Evolutionary conservation across 2,113 vertebrate genomes (phyloP), one percentile per base, ranked within the genome.

Genomic region (Danio rerio): DNA sequence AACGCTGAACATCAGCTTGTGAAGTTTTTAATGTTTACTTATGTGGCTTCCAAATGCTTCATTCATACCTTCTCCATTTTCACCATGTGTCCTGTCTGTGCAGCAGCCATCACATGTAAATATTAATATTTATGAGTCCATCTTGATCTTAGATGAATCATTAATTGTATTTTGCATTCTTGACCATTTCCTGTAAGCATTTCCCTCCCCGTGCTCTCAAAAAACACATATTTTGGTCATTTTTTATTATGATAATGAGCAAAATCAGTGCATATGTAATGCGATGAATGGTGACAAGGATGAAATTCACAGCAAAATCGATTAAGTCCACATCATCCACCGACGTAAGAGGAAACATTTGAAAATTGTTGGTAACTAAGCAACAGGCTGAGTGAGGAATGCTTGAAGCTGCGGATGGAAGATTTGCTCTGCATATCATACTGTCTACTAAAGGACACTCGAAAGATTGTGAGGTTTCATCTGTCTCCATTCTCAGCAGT

Each of bases 1-100:
- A 86, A 91, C 91, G 90, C 88, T 93, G 86, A 92, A 87, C 82
- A 71, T 65, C 55, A 55, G 45, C 21, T 12, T 50, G 31, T 52
- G 56, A 80, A 78, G 66, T 45, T 78, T 65, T 81, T 21, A 79
- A 84, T 79, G 79, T 79, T 81, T 85, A 84, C 65, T 86, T 84
- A 87, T 85, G 75, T 83, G 87, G 81, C 72, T 81, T 62, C 55
- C 72, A 80, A 87, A 81, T 82, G 69, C 82, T 49, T 81, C 70
- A 83, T 86, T 86, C 76, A 84, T 58, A 58, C 43, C 52, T 79
- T 71, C 72, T 86, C 78, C 79, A 74, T 86, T 84, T 86, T 83
- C 82, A 86, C 84, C 43, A 83, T 68, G 63, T 56, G 10, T 43
- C 20, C 45, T 52, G 81, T 52, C 50, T 59, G 53, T 47, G 59